These are phyloP conservation scores for Venustaconcha ellipsiformis DNA, from an alignment of 1,140 invertebrate species.

Conservation along the genomic window DNA sequence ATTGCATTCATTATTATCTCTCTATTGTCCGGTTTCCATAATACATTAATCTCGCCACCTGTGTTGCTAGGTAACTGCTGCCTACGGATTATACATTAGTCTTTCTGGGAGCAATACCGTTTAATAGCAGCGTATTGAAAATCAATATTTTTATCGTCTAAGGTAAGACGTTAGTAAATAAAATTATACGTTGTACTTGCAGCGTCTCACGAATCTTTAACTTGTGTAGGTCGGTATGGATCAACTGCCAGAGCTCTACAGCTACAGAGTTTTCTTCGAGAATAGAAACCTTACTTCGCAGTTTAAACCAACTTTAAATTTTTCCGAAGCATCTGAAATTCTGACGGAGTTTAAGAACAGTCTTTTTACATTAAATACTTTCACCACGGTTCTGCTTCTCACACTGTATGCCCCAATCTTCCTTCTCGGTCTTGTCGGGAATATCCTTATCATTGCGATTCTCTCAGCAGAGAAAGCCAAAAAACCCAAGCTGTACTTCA, in stretches of 20 bases:
- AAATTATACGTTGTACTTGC: no score
- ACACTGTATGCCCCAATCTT: conserved; percentile 46
- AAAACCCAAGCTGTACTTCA: conserved; percentile 44
- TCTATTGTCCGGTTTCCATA: no score
- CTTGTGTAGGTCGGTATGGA: conserved; percentile 18
- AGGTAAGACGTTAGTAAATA: no score
- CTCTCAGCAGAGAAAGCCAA: conserved; percentile 30
- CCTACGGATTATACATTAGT: no score
- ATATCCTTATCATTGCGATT: conserved; percentile 45
- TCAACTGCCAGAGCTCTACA: conserved; percentile 33
- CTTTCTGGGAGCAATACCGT: no score
- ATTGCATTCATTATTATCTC: no score
- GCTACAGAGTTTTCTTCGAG: conserved; percentile 30
- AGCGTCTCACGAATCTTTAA: no score
- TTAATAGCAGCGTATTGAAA: no score
- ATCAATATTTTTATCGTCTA: no score
- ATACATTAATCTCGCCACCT: no score
- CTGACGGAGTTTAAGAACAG: conserved; percentile 34
- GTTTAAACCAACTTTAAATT: conserved; percentile 27
- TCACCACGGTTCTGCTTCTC: conserved; percentile 37
- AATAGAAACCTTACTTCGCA: conserved; percentile 21
- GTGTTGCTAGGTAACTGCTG: no score
- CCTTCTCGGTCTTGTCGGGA: conserved; percentile 43
- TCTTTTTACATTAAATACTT: conserved; percentile 31
- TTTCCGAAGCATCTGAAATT: conserved; percentile 29